A percentile compares a stretch with the other conserved stretches of the same genome.
These are phyloP conservation scores for Rhopalosiphum padi DNA, from an alignment of 1,140 invertebrate species.

Conservation along the genomic window DNA sequence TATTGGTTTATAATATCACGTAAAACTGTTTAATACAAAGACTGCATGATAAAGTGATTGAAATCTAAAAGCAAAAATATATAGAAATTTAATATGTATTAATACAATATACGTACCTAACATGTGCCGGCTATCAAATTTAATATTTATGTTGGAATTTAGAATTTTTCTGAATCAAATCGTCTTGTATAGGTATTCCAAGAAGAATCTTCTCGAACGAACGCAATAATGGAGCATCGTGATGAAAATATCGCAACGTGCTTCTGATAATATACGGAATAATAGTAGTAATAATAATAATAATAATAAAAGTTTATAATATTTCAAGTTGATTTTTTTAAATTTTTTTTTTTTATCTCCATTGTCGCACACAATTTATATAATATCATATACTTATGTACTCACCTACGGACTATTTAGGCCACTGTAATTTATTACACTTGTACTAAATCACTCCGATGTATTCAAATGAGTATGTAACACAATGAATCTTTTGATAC, in stretches of 20 bases:
- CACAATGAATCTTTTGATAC: constrained; percentile 11
- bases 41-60: not conserved
- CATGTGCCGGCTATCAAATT: not conserved
- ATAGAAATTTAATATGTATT: not conserved
- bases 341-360: not conserved
- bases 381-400: not conserved
- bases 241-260: not conserved
- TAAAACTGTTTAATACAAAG: not conserved
- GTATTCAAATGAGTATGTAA: constrained; percentile 35
- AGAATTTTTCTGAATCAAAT: not conserved
- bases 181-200: not conserved
- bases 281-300: not conserved
- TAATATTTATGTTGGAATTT: not conserved
- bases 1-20: not conserved
- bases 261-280: not conserved
- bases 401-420: constrained; percentile 44
- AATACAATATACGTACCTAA: no score
- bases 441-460: constrained; percentile 34
- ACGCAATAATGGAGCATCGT: not conserved
- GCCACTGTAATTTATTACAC: constrained; percentile 32
- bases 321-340: not conserved
- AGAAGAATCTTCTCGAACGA: not conserved
- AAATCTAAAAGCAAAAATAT: not conserved
- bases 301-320: not conserved
- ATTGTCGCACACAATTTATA: not conserved